Evolutionary conservation across 2,113 vertebrate genomes (phyloP).

Genomic region (Hylia prasina): DNA sequence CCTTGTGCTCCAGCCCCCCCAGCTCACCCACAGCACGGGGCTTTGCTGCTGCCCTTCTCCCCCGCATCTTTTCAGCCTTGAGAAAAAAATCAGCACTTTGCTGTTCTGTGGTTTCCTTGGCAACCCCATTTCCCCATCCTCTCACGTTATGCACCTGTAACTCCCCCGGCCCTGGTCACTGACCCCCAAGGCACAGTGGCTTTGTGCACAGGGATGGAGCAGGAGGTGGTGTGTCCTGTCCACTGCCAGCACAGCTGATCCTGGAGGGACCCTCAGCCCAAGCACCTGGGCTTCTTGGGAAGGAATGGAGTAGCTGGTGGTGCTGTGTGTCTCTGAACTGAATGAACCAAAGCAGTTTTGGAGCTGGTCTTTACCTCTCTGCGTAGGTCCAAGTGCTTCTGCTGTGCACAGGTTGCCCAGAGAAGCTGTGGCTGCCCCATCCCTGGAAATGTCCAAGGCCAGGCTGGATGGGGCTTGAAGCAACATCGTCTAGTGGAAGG

Average conservation of each 20-base stretch:
- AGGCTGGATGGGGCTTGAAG: accelerated
- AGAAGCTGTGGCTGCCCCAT: background rate
- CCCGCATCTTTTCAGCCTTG: background rate
- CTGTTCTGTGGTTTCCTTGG: conserved; percentile 34
- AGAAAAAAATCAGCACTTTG: background rate
- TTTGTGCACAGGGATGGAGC: background rate
- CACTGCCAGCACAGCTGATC: background rate
- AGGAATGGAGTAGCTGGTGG: background rate
- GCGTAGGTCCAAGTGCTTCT: background rate
- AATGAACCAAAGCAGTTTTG: background rate
- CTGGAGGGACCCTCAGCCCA: background rate
- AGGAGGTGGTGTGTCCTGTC: background rate
- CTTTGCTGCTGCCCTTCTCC: background rate
- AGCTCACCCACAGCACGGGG: accelerated
- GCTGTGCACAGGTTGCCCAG: background rate
- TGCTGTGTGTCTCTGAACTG: accelerated
- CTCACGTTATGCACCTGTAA: background rate
- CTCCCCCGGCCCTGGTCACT: accelerated
- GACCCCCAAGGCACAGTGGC: background rate
- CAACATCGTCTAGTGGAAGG: background rate
- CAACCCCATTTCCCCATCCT: conserved; percentile 25
- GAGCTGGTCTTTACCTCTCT: background rate
- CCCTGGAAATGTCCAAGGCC: no score
- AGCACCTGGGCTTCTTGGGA: background rate
- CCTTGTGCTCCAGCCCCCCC: accelerated